Evolutionary conservation across 1,140 invertebrate species (phyloP).

Genomic region (Armadillidium nasatum): DNA sequence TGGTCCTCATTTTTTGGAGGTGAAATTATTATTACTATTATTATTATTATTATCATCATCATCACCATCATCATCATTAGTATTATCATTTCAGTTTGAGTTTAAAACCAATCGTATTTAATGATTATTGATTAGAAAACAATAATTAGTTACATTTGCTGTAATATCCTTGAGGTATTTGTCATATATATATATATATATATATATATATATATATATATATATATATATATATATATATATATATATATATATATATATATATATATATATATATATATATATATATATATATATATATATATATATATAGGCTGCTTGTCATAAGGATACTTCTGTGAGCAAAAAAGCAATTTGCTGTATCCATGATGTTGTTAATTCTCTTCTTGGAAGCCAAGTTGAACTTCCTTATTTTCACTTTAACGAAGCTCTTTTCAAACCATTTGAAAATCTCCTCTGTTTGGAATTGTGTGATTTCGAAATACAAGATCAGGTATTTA

Average conservation of each 20-base stretch:
- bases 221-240: too few relatives aligned
- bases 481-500: conserved; percentile 71
- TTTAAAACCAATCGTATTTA: too few relatives aligned
- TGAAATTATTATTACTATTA: conserved; percentile 47
- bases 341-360: conserved; percentile 89
- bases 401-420: conserved; percentile 91
- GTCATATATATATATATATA: too few relatives aligned
- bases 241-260: too few relatives aligned
- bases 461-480: conserved; percentile 86
- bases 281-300: too few relatives aligned
- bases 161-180: too few relatives aligned
- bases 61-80: not conserved
- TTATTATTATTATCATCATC: not conserved
- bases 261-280: too few relatives aligned
- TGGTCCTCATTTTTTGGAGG: conserved; percentile 86
- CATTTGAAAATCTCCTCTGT: conserved; percentile 89
- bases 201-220: too few relatives aligned
- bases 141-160: too few relatives aligned
- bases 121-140: too few relatives aligned
- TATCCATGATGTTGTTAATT: conserved; percentile 84
- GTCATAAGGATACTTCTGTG: conserved; percentile 79
- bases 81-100: too few relatives aligned
- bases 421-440: conserved; percentile 89
- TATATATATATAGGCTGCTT: conserved; percentile 63
- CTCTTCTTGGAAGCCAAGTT: conserved; percentile 71